Evolutionary conservation across 23 tunicate genomes (phyloP), one percentile per base, ranked within the genome.

Genomic region (Ciona savignyi): DNA sequence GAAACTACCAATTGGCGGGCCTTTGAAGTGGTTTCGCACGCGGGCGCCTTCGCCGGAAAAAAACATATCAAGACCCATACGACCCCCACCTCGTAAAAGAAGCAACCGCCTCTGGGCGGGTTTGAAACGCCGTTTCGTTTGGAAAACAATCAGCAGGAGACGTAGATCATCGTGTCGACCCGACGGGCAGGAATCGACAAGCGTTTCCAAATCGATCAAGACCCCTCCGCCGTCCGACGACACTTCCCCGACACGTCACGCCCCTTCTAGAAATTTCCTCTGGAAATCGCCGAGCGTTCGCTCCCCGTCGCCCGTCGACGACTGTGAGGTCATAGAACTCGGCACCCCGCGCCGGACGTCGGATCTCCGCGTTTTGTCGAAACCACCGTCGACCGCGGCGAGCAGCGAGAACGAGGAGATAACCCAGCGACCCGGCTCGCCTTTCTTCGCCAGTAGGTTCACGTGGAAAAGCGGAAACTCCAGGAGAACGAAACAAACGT

Each of bases 1-100:
- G 34, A 79, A 69, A 63, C 60, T 86, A 28, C 93, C 93, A 3
- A 79, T 86, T 32, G 93, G 93, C 42, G 93, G 93, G 25, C 85
- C 93, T 23, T 25, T 79, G 66, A 51, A 66, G 21, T 86, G 93
- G 93, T 73, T 86, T 42, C 80, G 74, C 3, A 66, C 76, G 1
- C 71, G 74, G 0, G 51, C 61, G 2, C 33, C 23, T 33, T 64
- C 63, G 1, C 76, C 76, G 1, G n/a, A n/a, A n/a, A 23, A 20
- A n/a, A n/a, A n/a, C n/a, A 49, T n/a, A 32, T 27, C 29, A 1
- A 49, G 27, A 23, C 26, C 26, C 4, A n/a, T 4, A 23, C 67
- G 28, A 25, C 4, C 67, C 4, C 28, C 15, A n/a, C 28, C 28
- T 9, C 67, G 24, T 20, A 42, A 48, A 24, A 49, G 65, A 2